Evolutionary conservation across 2,888 invertebrate genomes (phyloP), one percentile per base, ranked within the genome.

Genomic region (Stramonita haemastoma): DNA sequence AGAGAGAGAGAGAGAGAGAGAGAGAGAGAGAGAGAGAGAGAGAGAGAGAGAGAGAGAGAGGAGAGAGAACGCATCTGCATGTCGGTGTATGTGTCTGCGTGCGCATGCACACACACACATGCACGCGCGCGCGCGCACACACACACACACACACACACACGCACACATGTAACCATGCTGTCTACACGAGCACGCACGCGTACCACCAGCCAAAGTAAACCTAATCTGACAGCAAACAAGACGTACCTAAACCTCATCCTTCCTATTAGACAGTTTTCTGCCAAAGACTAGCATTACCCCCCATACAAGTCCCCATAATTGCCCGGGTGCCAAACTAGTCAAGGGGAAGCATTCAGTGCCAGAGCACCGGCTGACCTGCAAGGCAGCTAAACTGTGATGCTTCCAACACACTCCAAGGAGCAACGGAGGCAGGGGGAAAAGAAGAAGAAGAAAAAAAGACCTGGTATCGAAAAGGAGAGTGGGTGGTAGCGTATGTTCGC

Each of bases 71-170:
- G n/a, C 73, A 46, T 46, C 46, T 5, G 46, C 46, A 46, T 46
- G 8, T 46, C 8, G 4, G 46, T 46, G 46, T 29, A n/a, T n/a
- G n/a, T 29, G n/a, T 26, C 17, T 26, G n/a, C n/a, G n/a, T 66
- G 26, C 66, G 13, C 4, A 11, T n/a, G n/a, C 13, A 77, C 77
- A 77, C 77, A 22, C n/a, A 77, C 29, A 77, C 77, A 77, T n/a
- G 2, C 77, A 77, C 29, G n/a, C 11, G n/a, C 29, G n/a, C 77
- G n/a, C 29, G n/a, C 77, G n/a, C 77, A 77, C 77, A 34, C 34
- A 79, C 79, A 79, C 79, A 34, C 79, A 79, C 79, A 46, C 46
- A 46, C n/a, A 83, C 46, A 46, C 79, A 32, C 79, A 79, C 34
- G 32, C 34, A 73, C 70, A n/a, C 70, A 73, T n/a, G n/a, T n/a